Evolutionary conservation across 2,797 vertebrate genomes (phyloP).

Genomic region (Hoplostethus mediterraneus): DNA sequence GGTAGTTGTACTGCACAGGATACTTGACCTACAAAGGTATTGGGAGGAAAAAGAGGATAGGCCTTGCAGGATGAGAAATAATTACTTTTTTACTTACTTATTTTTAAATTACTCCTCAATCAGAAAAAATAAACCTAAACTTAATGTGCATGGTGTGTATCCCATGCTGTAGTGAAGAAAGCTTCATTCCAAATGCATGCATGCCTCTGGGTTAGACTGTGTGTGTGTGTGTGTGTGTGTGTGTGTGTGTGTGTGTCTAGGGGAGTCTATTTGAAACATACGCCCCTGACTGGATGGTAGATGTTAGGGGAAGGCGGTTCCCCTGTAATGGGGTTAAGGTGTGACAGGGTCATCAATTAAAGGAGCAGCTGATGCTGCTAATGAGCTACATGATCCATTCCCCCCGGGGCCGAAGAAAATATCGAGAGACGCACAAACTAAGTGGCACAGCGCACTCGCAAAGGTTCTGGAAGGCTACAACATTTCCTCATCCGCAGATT

Average conservation of each 20-base stretch:
- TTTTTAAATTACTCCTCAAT: slow-evolving; percentile 42
- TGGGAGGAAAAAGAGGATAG: slow-evolving; percentile 32
- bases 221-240: slow-evolving; percentile 16
- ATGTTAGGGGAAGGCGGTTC: slow-evolving; percentile 52
- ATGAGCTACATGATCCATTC: slow-evolving; percentile 78
- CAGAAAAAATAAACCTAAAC: slow-evolving; percentile 40
- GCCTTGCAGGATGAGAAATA: slow-evolving; percentile 48
- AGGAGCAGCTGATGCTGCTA: slow-evolving; percentile 75
- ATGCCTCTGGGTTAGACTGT: background rate
- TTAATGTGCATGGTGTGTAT: background rate
- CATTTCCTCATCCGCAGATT: slow-evolving; percentile 1
- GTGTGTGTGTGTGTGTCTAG: slow-evolving; percentile 8
- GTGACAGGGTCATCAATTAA: slow-evolving; percentile 79
- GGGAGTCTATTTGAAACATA: slow-evolving; percentile 28
- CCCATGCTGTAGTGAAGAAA: slow-evolving; percentile 40
- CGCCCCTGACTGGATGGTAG: slow-evolving; percentile 49
- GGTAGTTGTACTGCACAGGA: slow-evolving; percentile 46
- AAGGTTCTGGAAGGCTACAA: slow-evolving; percentile 36
- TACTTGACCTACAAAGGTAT: slow-evolving; percentile 66
- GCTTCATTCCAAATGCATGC: slow-evolving; percentile 13
- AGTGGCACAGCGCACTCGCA: slow-evolving; percentile 29
- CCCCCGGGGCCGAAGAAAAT: slow-evolving; percentile 49
- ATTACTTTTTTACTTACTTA: slow-evolving; percentile 34
- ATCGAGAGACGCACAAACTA: slow-evolving; percentile 34
- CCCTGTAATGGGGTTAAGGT: slow-evolving; percentile 75